Base-by-base conservation (phyloP, 2,113 vertebrate species). In the Scalopus aquaticus region DNA sequence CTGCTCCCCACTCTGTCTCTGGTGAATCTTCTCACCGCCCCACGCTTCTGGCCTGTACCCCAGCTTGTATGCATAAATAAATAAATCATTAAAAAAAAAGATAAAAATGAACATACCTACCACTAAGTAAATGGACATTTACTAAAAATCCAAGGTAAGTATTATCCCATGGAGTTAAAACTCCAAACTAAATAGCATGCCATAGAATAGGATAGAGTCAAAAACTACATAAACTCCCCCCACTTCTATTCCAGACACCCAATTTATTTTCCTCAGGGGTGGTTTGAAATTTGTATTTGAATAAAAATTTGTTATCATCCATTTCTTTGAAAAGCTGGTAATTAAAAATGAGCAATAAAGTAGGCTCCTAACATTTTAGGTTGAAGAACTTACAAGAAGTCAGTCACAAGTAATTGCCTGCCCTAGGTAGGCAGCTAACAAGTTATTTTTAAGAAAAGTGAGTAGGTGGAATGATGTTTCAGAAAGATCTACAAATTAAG, bases 361-460 rank as follows among this genome's bases (percentile, higher is more conserved):
- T 28, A 91, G 46, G 19, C 17, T 37, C 56, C 49, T 51, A 51
- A 70, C 26, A 64, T 81, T 46, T 93, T 17, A 88, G 19, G 88
- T 9, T 76, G 13, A 73, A 76, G 6, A 77, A 81, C 22, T 72
- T 37, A 87, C 1, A 56, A 46, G 39, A 82, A 90, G 62, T 87
- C 22, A 37, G 10, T 46, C 69, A 78, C 58, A 92, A 70, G 28
- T 39, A 67, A 8, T 1, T 60, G 49, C 73, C 58, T 44, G n/a
- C 51, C 67, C 78, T 37, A 87, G n/a, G 60, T 1, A 42, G n/a
- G 20, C 51, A 83, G 62, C n/a, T 80, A 92, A 49, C 44, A 76
- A 88, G 12, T 78, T 91, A 65, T 51, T 89, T 70, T 95, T 84
- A 67, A 93, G 46, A 88, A 94, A 96, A 79, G 92, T 44, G 35